Evolutionary conservation across 2,797 vertebrate genomes (phyloP), one percentile per base, ranked within the genome.

Genomic region (Thripadectes ignobilis): DNA sequence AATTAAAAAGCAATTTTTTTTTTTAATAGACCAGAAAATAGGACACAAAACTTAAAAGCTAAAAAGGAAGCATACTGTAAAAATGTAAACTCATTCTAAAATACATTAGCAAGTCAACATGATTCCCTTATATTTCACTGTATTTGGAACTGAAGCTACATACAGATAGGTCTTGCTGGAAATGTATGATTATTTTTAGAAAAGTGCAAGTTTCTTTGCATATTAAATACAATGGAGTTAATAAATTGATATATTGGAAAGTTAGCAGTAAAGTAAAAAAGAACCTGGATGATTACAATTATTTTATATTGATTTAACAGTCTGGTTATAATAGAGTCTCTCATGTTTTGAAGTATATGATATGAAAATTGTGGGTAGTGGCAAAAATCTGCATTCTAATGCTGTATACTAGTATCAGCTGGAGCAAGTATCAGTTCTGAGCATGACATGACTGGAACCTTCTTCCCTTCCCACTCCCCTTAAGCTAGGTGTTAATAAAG

Each of bases 21-120:
- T 89, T 92, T 87, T 86, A 93, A 61, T 85, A 91, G 79, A 79
- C 30, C 20, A 61, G 65, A 63, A 95, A 87, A 48, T 85, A 93
- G 80, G 72, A 80, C 43, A 45, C 39, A 77, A 82, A 87, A 63
- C 45, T 39, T 72, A 74, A 68, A 94, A 79, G 24, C 45, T 76
- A 34, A 77, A 74, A 87, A 61, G 38, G 38, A 93, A 82, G 13
- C 36, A 30, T 65, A 36, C 15, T 63, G 45, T 81, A 65, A 92
- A 88, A 88, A 65, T 67, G n/a, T 67, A 61, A 81, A 79, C 38
- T 74, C 24, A 57, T 79, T 89, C 84, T 82, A 69, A 93, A 65
- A 54, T 82, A 26, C 9, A 30, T 90, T 71, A 73, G 5, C 32
- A 61, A 85, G 30, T 63, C 63, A 61, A 19, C 26, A 20, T 75